phyloP scores from a whole-genome alignment of 1,140 invertebrate species.

The Homalodisca vitripennis region DNA sequence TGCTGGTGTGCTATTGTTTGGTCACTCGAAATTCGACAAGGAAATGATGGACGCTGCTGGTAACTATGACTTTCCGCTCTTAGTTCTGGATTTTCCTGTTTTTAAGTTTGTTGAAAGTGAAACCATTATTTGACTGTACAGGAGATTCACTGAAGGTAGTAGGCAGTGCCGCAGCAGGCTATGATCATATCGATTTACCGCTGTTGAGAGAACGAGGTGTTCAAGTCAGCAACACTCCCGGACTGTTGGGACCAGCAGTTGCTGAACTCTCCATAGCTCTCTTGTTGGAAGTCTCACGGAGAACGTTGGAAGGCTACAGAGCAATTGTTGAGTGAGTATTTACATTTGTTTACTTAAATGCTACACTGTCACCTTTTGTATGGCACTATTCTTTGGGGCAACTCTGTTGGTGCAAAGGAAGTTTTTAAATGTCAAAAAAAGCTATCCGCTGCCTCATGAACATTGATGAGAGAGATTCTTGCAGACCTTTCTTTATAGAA shows the following conservation, averaged over 20 bases:
- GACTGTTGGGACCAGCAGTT: conserved; percentile 75
- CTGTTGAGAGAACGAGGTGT: conserved; percentile 65
- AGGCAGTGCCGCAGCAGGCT: conserved; percentile 74
- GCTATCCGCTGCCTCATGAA: background rate
- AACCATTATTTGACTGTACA: too few species aligned
- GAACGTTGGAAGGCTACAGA: conserved; percentile 68
- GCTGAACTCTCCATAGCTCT: conserved; percentile 81
- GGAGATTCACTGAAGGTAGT: conserved; percentile 64
- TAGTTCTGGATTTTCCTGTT: background rate
- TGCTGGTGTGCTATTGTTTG: background rate
- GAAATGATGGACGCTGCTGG: conserved; percentile 19
- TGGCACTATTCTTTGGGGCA: background rate
- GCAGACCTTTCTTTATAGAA: background rate
- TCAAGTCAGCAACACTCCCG: conserved; percentile 77
- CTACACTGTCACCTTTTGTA: too few species aligned
- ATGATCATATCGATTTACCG: conserved; percentile 66
- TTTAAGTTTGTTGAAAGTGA: conserved; percentile 24
- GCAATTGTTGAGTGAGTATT: conserved; percentile 63
- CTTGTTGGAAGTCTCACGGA: conserved; percentile 67
- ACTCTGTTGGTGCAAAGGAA: background rate
- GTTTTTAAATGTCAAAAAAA: background rate
- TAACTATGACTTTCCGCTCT: background rate
- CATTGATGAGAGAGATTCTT: background rate
- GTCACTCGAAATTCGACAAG: background rate
- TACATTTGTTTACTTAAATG: too few species aligned